A percentile compares a stretch with the other conserved stretches of the same genome.
Conservation (phyloP, 2,797 vertebrate genomes). For the Spinus olivaceus region DNA sequence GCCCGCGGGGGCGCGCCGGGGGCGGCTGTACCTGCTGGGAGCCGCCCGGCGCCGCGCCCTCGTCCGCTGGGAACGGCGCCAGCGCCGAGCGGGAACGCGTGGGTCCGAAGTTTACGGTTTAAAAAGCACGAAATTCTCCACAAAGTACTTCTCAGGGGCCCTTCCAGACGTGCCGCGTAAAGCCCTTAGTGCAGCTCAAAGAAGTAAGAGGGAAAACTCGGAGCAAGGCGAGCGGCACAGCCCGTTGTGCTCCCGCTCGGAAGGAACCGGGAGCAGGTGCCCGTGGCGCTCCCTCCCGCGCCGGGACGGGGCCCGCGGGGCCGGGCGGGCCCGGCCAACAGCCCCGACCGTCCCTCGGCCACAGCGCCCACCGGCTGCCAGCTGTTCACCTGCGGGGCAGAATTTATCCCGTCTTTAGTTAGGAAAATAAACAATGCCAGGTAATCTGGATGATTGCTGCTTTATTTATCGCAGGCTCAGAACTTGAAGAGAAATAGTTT, state of each 20-base stretch:
- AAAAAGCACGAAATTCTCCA: fast-evolving
- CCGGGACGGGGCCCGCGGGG: neutral
- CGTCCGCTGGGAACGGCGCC: neutral
- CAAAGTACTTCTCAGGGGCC: fast-evolving
- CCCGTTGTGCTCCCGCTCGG: neutral
- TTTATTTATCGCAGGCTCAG: neutral
- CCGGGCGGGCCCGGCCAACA: too few relatives aligned
- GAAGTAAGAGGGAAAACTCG: fast-evolving
- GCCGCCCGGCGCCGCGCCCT: neutral
- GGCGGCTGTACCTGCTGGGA: neutral
- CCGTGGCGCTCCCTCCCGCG: neutral
- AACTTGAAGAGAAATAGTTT: neutral
- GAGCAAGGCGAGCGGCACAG: fast-evolving
- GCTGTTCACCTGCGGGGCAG: neutral
- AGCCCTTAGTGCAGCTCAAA: fast-evolving
- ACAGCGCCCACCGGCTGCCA: fast-evolving
- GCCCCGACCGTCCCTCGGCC: neutral
- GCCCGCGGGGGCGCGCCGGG: neutral
- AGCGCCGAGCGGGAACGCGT: neutral
- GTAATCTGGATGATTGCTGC: neutral
- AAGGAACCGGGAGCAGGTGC: neutral
- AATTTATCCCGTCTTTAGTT: fast-evolving
- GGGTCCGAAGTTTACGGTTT: fast-evolving
- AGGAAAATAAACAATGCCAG: neutral
- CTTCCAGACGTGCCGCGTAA: fast-evolving